These are phyloP conservation scores for Brevimyrus niger DNA, from an alignment of 2,113 vertebrate species.

Conservation along the genomic window DNA sequence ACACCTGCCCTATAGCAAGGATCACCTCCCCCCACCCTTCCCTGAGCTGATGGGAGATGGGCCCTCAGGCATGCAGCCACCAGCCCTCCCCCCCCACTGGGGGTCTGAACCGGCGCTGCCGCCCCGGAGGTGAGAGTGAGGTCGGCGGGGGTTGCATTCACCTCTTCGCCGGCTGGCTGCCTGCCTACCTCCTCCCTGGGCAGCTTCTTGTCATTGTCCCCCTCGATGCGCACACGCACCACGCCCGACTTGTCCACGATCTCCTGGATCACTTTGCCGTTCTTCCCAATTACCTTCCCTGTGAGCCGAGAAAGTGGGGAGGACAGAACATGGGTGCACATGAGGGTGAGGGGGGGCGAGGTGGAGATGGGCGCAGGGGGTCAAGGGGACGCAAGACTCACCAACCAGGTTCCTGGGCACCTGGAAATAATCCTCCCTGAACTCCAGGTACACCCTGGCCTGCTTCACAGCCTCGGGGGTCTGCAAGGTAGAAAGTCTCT, in stretches of 20 bases:
- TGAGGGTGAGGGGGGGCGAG: too few relatives aligned
- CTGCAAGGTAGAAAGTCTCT: constrained; percentile 45
- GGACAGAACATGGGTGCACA: neutral
- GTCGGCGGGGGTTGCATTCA: constrained; percentile 46
- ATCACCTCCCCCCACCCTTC: neutral
- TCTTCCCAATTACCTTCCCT: constrained; percentile 94
- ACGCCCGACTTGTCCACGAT: constrained; percentile 90
- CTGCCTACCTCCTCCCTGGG: constrained; percentile 75
- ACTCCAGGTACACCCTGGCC: constrained; percentile 80
- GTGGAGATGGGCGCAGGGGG: neutral
- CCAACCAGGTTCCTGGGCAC: constrained; percentile 83
- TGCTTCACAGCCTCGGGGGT: constrained; percentile 79
- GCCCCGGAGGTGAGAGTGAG: neutral
- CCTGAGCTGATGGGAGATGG: neutral
- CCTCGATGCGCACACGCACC: constrained; percentile 83
- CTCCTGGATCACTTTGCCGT: constrained; percentile 87
- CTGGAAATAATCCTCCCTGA: constrained; percentile 82
- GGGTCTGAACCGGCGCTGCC: neutral
- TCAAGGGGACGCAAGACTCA: constrained; percentile 44
- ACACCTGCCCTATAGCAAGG: neutral
- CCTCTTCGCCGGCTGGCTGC: constrained; percentile 58
- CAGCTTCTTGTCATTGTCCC: constrained; percentile 84
- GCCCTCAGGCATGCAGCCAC: neutral
- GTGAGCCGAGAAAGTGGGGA: neutral
- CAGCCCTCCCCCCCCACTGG: neutral